Conservation (phyloP, 2,113 vertebrate species). For the Aegithalos caudatus region DNA sequence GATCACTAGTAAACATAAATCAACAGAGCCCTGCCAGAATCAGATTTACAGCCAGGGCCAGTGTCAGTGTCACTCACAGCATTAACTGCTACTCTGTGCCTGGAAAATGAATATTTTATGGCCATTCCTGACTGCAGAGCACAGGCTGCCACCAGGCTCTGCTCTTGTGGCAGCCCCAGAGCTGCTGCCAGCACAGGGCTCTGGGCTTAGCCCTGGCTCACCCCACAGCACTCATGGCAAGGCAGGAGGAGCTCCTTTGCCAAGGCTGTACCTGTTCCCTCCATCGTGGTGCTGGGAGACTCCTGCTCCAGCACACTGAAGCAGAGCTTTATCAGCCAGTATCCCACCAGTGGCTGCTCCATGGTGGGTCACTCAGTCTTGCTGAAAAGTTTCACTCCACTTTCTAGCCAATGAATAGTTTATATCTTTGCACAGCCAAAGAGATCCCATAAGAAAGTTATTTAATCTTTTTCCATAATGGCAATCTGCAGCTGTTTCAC, state of each 20-base stretch:
- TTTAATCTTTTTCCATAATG: neutral
- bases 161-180: neutral
- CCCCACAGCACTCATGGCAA: accelerated
- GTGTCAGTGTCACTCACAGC: neutral
- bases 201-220: neutral
- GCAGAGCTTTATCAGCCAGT: neutral
- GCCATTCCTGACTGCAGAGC: neutral
- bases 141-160: neutral
- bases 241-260: neutral
- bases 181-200: neutral
- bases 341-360: neutral
- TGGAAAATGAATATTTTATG: neutral
- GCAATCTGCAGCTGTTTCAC: neutral
- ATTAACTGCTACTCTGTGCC: neutral
- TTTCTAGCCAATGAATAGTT: neutral
- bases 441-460: neutral
- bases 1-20: neutral
- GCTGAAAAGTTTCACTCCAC: neutral
- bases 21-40: neutral
- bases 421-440: neutral
- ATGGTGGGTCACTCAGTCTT: neutral
- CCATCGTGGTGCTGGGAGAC: neutral
- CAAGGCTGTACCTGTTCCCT: neutral
- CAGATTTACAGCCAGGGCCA: neutral
- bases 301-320: neutral